A percentile compares a stretch with the other conserved stretches of the same genome.
Evolutionary conservation across 1,140 invertebrate genomes (phyloP).

Genomic region (Heliothis virescens): DNA sequence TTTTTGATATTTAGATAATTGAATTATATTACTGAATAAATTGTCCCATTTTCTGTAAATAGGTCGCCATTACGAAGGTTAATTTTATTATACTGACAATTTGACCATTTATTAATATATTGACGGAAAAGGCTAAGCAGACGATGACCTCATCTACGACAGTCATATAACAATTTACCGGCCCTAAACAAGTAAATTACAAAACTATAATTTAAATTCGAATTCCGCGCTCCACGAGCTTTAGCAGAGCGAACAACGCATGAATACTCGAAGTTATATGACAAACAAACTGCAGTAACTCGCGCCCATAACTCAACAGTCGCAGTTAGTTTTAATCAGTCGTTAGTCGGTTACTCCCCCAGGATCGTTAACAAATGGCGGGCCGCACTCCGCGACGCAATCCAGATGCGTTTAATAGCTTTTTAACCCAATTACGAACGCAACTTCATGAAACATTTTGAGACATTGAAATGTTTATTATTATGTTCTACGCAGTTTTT

Average conservation of each 20-base stretch:
- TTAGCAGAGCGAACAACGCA: constrained; percentile 3
- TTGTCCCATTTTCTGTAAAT: no score
- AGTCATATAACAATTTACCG: background rate
- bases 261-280: background rate
- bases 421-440: constrained; percentile 69
- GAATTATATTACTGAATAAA: no score
- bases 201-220: background rate
- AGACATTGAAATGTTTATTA: constrained; percentile 58
- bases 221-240: background rate
- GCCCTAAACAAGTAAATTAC: background rate
- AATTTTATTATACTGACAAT: no score
- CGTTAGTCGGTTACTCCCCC: constrained; percentile 44
- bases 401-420: constrained; percentile 67
- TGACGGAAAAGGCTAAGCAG: no score
- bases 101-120: no score
- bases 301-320: constrained; percentile 28
- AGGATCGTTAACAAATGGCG: constrained; percentile 54
- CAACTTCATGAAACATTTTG: constrained; percentile 51
- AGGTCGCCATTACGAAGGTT: no score
- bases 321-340: constrained; percentile 52
- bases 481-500: constrained; percentile 28
- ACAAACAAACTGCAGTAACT: constrained; percentile 37
- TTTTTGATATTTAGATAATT: no score
- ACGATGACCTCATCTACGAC: background rate
- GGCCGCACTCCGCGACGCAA: constrained; percentile 42